Evolutionary conservation across 2,888 invertebrate genomes (phyloP), one percentile per base, ranked within the genome.

Genomic region (Diabrotica balteata): DNA sequence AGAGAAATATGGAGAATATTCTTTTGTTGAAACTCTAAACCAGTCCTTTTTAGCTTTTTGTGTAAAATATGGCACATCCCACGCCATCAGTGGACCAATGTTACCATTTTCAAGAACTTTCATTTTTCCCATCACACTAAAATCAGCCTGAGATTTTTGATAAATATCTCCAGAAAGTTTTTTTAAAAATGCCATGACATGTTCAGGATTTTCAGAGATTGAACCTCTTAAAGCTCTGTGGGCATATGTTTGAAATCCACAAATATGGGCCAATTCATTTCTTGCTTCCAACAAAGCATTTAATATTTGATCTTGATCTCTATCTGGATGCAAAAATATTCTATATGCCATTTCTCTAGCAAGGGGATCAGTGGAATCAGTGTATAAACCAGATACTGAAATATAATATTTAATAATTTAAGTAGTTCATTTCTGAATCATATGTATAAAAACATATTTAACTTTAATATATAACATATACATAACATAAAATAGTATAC

Each of bases 51-150:
- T 93, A 0, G 92, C 90, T 80, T 90, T 90, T 4, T 90, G 88
- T 0, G 91, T 92, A 77, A 91, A 94, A 82, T 94, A 97, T 0
- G 95, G 92, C 0, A 94, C 92, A 82, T 98, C 97, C 97, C 97
- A 98, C 49, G 89, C 87, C 77, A 87, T 87, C 0, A 90, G 80
- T 0, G 77, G 72, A 3, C 75, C 76, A 45, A 59, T 64, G 47
- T 59, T 69, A 7, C 74, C 63, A 68, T 55, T 74, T 71, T 82
- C 82, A 7, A 63, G 71, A 83, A 84, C 85, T 83, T 96, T 96
- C 88, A 95, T 91, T 67, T 87, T 84, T 50, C 88, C 86, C 93
- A 97, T 94, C 1, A 87, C 84, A 32, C 88, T 84, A 76, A 94
- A 94, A 82, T 97, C 96, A n/a, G 85, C 83, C 44, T 86, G 85